phyloP scores from a whole-genome alignment of 2,113 vertebrate genomes.

The Mormyrus lacerda region DNA sequence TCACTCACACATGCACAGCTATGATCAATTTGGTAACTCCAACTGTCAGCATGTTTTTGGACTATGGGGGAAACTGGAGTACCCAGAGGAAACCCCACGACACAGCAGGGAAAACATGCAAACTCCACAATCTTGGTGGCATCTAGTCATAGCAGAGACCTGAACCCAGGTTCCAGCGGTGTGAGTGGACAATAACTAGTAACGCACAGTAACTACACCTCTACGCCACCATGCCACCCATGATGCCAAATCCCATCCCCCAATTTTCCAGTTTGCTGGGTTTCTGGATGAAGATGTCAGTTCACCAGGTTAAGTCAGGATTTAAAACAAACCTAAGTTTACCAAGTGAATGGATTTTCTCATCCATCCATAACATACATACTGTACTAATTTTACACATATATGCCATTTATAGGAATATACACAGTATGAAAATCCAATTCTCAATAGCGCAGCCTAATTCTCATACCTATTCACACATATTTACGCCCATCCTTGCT shows the following conservation, averaged over 20 bases:
- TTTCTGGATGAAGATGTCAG: background rate
- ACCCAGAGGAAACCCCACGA: no score
- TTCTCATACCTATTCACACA: background rate
- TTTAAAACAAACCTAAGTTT: background rate
- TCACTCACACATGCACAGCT: no score
- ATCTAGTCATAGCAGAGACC: background rate
- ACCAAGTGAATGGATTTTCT: background rate
- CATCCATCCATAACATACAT: background rate
- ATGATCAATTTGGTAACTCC: no score
- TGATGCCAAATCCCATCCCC: background rate
- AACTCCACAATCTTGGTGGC: background rate
- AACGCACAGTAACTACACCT: no score
- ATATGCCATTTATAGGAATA: background rate
- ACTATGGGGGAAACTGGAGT: no score
- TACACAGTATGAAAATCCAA: background rate
- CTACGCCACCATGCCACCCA: background rate
- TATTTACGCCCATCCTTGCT: background rate
- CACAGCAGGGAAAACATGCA: no score
- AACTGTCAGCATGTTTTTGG: no score
- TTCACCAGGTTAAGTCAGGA: background rate
- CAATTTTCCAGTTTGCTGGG: background rate
- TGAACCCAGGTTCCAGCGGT: background rate
- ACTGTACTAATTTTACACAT: background rate
- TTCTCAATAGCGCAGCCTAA: background rate
- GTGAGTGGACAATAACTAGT: background rate